Percentiles rank a stretch among this genome's conserved stretches.
phyloP scores from a whole-genome alignment of 2,113 vertebrate genomes.

The Onychorhynchus coronatus region DNA sequence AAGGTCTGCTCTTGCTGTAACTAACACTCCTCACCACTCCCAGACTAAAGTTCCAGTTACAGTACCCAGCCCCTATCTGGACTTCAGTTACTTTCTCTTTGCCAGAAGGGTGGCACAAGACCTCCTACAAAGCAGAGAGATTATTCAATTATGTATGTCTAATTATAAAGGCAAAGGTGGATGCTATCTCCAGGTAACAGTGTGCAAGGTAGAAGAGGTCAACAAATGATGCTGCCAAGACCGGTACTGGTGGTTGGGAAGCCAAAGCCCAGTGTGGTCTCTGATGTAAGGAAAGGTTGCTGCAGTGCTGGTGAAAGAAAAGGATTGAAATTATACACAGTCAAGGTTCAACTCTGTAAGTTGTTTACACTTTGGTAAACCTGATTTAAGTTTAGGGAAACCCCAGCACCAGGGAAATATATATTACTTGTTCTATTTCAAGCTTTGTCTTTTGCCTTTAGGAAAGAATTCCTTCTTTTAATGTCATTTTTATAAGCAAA shows the following conservation, averaged over 20 bases:
- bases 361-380: neutral
- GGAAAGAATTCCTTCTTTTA: neutral
- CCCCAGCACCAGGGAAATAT: neutral
- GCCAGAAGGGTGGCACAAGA: neutral
- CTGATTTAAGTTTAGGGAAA: neutral
- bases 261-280: neutral
- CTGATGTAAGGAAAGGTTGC: neutral
- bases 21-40: neutral
- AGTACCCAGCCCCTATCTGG: neutral
- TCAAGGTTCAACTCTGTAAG: neutral
- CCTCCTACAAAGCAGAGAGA: neutral
- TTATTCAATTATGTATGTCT: neutral
- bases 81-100: neutral
- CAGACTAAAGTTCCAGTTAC: neutral
- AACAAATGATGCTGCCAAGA: neutral
- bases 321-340: rapidly evolving
- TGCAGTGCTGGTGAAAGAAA: neutral
- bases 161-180: neutral
- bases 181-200: neutral
- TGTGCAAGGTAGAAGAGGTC: neutral
- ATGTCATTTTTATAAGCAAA: neutral
- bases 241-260: neutral
- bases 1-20: neutral
- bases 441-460: neutral
- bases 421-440: neutral